Base-by-base conservation (phyloP, 1,140 invertebrate species). In the Doryteuthis pealeii region DNA sequence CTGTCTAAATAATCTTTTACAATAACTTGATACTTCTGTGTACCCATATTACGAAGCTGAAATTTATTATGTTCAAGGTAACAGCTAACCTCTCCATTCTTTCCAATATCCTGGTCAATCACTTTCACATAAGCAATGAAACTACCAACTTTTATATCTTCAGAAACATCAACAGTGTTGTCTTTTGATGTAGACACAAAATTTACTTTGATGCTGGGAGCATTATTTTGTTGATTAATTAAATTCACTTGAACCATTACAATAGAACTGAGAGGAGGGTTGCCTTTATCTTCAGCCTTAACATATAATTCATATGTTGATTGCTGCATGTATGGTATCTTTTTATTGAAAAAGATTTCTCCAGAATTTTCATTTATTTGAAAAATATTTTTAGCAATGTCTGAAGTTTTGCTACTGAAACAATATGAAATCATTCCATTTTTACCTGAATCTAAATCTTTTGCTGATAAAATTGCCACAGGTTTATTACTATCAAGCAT, bases 401-500 rank as follows among this genome's bases (percentile, higher is more conserved):
- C 70, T 32, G 83, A 77, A 5, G 80, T 81, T 33, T 80, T 66
- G 18, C 78, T 71, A 86, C 71, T 90, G 12, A 98, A 89, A 4
- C 91, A 92, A 83, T 96, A 98, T 82, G 93, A 93, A 0, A 98
- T 93, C 80, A 95, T 93, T 0, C 96, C 96, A 88, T 98, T 98
- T 0, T 95, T 86, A 0, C 94, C 94, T 85, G 96, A 93, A 86
- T 98, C 96, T 0, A 91, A 91, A 84, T 98, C 35, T 40, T 40
- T 40, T 40, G 35, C 35, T 10, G 35, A 40, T 40, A 40, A 40
- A 5, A 10, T 40, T 40, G 35, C 35, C 35, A 40, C 35, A 40
- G 35, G 4, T 40, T 40, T 40, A 40, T 40, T 40, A 40, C 4
- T 40, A 40, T 40, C 35, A 40, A 40, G 4, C 35, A 40, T 40